Evolutionary conservation across 2,888 invertebrate species (phyloP), one percentile per base, ranked within the genome.

Genomic region (Ceramica pisi): DNA sequence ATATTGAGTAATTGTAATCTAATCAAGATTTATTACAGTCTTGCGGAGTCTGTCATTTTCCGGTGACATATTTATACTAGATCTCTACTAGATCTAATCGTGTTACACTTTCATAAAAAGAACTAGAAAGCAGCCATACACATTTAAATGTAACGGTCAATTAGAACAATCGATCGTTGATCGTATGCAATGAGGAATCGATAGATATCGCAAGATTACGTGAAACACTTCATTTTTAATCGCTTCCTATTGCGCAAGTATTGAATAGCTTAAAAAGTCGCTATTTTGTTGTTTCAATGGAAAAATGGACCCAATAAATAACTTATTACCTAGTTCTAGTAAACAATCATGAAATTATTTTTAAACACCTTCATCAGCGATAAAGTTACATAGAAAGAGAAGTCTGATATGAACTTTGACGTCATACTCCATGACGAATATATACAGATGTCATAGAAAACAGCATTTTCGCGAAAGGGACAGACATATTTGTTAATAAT

Each of bases 131-230:
- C 38, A 64, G 51, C 73, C 61, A 67, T 72, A 78, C 69, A 70
- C 61, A 68, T 69, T 69, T 57, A 14, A 78, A 81, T 80, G 75
- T 82, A 74, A 82, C 80, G 84, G 75, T 78, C 73, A 75, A 82
- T 86, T 81, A 79, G 68, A 82, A 76, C 69, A 82, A 86, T 80
- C 71, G 73, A 75, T 80, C 71, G 68, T 72, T 81, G 74, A 76
- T 79, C 71, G 76, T 82, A 75, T 67, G 74, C 85, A 81, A 83
- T 80, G 78, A 80, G 81, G 82, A 81, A 84, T 84, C 85, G 81
- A 85, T 82, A 74, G 61, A 74, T 78, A 81, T 81, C 76, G 75
- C 53, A 71, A 10, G 64, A 71, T 86, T 83, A 71, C 80, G 69
- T 81, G 79, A 80, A 75, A 59, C 60, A 53, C 56, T 71, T 75